Percentiles rank a stretch among this genome's conserved stretches.
phyloP scores from a whole-genome alignment of 2,888 invertebrate species.

The Labia minor region DNA sequence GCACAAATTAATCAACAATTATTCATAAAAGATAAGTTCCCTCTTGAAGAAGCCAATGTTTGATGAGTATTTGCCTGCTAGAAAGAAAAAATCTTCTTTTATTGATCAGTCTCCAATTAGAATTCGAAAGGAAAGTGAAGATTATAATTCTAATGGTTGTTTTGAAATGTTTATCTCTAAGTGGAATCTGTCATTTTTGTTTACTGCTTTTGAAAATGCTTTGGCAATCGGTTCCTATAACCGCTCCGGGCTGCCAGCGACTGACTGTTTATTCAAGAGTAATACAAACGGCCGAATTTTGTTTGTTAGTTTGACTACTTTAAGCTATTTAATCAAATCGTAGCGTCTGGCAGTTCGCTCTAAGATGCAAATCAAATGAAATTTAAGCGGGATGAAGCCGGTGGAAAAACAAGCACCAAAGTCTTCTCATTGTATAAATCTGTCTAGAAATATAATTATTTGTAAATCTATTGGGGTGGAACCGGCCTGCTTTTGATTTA shows the following conservation, averaged over 20 bases:
- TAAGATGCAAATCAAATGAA: constrained; percentile 1
- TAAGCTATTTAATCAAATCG: neutral
- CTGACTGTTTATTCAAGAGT: neutral
- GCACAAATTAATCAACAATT: neutral
- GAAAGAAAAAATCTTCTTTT: neutral
- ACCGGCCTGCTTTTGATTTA: neutral
- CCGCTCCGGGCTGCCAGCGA: neutral
- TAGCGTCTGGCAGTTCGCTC: neutral
- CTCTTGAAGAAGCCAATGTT: neutral
- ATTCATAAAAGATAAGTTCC: neutral
- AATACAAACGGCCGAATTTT: constrained; percentile 1
- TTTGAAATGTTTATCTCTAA: neutral
- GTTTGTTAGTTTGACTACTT: constrained; percentile 7
- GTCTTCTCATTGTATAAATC: neutral
- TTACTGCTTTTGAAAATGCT: neutral
- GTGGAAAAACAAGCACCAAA: neutral
- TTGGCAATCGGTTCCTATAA: neutral
- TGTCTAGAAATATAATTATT: neutral
- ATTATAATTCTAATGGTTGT: neutral
- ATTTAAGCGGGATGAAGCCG: neutral
- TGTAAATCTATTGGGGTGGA: neutral
- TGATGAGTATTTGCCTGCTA: neutral
- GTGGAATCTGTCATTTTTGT: neutral
- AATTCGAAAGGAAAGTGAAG: neutral
- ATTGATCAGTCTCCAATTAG: neutral